Evolutionary conservation across 2,888 invertebrate genomes (phyloP).

Genomic region (Archips crataeganus): DNA sequence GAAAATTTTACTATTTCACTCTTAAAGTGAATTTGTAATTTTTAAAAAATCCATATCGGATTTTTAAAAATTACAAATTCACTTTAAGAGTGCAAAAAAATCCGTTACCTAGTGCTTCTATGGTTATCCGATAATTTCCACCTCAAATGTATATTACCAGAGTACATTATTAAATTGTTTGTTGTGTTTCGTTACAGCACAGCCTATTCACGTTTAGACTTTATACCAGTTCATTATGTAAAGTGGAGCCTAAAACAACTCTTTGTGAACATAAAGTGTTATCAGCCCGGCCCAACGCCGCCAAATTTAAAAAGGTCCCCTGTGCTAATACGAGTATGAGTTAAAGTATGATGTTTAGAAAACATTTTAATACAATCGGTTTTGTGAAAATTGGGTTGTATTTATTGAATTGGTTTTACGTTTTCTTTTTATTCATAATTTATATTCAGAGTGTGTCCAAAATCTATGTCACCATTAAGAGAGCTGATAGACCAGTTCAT

Average conservation of each 20-base stretch:
- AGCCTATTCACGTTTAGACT: constrained; percentile 45
- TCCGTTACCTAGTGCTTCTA: too few relatives aligned
- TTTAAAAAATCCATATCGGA: too few relatives aligned
- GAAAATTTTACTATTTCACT: too few relatives aligned
- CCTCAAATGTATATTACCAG: not conserved
- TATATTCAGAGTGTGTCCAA: too few relatives aligned
- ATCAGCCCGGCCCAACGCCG: constrained; percentile 63
- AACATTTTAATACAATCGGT: constrained; percentile 24
- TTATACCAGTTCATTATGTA: constrained; percentile 73
- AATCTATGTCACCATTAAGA: too few relatives aligned
- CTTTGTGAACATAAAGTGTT: constrained; percentile 68
- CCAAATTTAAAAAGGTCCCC: constrained; percentile 52
- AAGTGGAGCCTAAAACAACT: constrained; percentile 77
- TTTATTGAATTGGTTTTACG: not conserved
- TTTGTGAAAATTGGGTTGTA: not conserved
- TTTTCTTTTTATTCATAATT: not conserved
- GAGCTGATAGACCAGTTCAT: too few relatives aligned
- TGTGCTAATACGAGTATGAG: constrained; percentile 40
- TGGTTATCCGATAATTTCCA: not conserved
- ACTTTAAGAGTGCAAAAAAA: too few relatives aligned
- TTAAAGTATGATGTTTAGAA: constrained; percentile 19
- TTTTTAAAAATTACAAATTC: too few relatives aligned
- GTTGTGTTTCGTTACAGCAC: constrained; percentile 7
- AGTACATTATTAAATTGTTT: constrained; percentile 5
- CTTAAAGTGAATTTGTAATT: too few relatives aligned